Base-by-base conservation (phyloP, 2,888 invertebrate species). In the Dolichopus griseipennis region DNA sequence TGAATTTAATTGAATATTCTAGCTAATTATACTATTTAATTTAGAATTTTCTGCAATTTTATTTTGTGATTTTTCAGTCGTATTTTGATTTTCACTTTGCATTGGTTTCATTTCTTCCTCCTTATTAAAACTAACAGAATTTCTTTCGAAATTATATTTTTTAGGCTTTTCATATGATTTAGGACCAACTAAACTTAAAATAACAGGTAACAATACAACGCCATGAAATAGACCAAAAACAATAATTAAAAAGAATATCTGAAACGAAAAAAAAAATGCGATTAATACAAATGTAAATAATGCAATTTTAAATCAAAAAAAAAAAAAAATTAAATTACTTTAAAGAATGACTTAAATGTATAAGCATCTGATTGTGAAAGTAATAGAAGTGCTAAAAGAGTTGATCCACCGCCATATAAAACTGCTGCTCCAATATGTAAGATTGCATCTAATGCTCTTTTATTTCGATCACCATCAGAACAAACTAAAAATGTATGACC, bases 151-250 rank as follows among this genome's bases (percentile, higher is more conserved):
- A 22, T 21, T 62, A 3, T 22, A 1, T 62, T 1, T 22, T 22
- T 22, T 15, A 20, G 61, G n/a, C 8, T 64, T 66, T 37, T 22
- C 52, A 73, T 84, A 85, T 2, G 86, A 84, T 71, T 78, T 78
- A 7, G 92, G 91, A 1, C 92, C 92, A 66, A 92, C 81, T 69
- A 88, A 81, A 73, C 91, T 91, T 63, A 93, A 81, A 65, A 91
- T 81, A 20, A 91, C 90, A 7, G 92, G 92, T 71, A 93, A 81
- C 71, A 92, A 85, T 41, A 91, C 80, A 41, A 92, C 81, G 18
- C 92, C 93, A 78, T 90, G 89, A 78, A 89, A 92, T 20, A 92
- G 79, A 61, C 93, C 93, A 78, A 91, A 91, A 33, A 88, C 64
- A 68, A 92, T 90, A 1, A 92, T 91, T 68, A 91, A 80, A 65